Evolutionary conservation across 2,888 invertebrate species (phyloP).

Genomic region (Euclidia mi): DNA sequence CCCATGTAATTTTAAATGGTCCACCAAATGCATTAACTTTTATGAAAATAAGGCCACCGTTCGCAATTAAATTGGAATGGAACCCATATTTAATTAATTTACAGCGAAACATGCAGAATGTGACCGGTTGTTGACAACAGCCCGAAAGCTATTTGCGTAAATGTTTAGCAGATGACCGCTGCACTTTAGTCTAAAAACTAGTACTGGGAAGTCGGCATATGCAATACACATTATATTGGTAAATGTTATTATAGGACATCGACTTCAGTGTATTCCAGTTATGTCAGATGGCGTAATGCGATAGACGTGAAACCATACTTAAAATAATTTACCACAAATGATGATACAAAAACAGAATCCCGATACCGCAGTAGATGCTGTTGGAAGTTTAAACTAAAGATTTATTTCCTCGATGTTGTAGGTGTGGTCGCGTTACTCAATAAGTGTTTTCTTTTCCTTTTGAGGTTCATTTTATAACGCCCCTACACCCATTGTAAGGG

Average conservation of each 20-base stretch:
- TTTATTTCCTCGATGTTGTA: conserved; percentile 45
- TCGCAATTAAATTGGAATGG: conserved; percentile 37
- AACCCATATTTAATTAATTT: conserved; percentile 52
- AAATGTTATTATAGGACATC: conserved; percentile 40
- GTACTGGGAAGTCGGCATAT: conserved; percentile 33
- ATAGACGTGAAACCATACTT: neutral
- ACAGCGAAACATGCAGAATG: conserved; percentile 65
- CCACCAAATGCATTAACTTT: conserved; percentile 18
- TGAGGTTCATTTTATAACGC: conserved; percentile 68
- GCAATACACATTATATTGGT: conserved; percentile 28
- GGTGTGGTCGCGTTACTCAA: conserved; percentile 50
- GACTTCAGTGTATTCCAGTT: conserved; percentile 5
- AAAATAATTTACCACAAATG: neutral
- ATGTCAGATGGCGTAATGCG: neutral
- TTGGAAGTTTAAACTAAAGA: conserved; percentile 28
- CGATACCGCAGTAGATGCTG: neutral
- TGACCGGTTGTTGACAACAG: conserved; percentile 57
- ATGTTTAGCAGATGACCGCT: conserved; percentile 52
- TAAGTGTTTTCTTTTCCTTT: conserved; percentile 71
- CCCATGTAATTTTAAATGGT: conserved; percentile 24
- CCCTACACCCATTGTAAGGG: conserved; percentile 68
- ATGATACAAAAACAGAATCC: neutral
- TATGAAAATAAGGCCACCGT: conserved; percentile 28
- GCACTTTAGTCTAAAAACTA: conserved; percentile 46
- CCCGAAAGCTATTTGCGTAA: conserved; percentile 57